Percentiles rank a stretch among this genome's conserved stretches.
Evolutionary conservation across 2,113 vertebrate genomes (phyloP).

Genomic region (Microcebus tavaratra): DNA sequence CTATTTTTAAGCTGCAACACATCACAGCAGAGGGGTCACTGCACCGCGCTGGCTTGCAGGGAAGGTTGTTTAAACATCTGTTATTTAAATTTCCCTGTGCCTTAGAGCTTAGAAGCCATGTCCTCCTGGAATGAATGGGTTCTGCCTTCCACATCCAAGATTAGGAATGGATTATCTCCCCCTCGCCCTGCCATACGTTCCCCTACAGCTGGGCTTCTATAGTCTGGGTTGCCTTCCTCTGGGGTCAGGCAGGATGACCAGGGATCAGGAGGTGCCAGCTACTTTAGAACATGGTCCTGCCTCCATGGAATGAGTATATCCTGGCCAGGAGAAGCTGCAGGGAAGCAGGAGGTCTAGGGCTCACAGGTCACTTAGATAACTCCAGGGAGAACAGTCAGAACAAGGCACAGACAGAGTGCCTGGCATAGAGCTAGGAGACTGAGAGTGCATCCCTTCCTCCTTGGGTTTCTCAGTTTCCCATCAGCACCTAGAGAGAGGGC

Average conservation of each 20-base stretch:
- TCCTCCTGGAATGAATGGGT: not conserved
- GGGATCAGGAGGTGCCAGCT: not conserved
- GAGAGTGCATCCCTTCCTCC: not conserved
- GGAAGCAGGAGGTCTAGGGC: not conserved
- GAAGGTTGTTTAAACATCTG: constrained; percentile 75
- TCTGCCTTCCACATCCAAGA: constrained; percentile 14
- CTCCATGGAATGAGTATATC: not conserved
- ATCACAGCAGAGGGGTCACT: constrained; percentile 79
- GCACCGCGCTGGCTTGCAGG: constrained; percentile 61
- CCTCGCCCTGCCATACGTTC: not conserved
- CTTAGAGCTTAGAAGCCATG: constrained; percentile 43
- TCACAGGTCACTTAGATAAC: not conserved
- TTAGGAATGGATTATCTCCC: not conserved
- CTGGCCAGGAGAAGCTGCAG: not conserved
- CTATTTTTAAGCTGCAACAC: constrained; percentile 81
- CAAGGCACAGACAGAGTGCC: not conserved
- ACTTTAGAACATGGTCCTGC: not conserved
- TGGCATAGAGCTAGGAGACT: not conserved
- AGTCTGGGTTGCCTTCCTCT: not conserved
- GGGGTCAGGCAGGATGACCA: not conserved
- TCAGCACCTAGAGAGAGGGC: not conserved
- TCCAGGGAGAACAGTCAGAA: not conserved
- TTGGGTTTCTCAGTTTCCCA: not conserved
- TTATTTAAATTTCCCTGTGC: constrained; percentile 74
- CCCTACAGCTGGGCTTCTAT: not conserved